A percentile compares a stretch with the other conserved stretches of the same genome.
These are phyloP conservation scores for Caenorhabditis doughertyi DNA, from an alignment of 2,888 invertebrate genomes.

Conservation along the genomic window DNA sequence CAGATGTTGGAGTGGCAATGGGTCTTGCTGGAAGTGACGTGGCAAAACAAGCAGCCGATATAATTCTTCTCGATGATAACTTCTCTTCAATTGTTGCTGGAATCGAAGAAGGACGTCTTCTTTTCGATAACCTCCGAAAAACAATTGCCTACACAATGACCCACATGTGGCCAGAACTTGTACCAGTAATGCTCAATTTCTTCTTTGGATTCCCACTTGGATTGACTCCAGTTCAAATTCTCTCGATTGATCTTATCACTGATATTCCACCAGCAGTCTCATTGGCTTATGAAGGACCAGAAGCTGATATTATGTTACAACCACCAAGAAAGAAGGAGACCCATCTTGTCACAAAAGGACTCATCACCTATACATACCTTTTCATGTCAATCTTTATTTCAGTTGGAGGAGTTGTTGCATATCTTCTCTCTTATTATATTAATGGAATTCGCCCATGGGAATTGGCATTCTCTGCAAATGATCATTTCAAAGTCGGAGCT, in stretches of 20 bases:
- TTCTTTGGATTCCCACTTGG: conserved; percentile 79
- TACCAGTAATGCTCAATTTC: conserved; percentile 80
- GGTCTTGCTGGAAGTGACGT: conserved; percentile 75
- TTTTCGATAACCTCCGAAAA: conserved; percentile 69
- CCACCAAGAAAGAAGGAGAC: conserved; percentile 76
- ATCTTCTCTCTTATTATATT: conserved; percentile 67
- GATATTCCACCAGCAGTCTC: conserved; percentile 80
- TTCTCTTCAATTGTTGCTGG: conserved; percentile 73
- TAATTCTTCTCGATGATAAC: conserved; percentile 75
- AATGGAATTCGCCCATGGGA: conserved; percentile 67
- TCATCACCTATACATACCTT: conserved; percentile 78
- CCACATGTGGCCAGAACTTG: conserved; percentile 80
- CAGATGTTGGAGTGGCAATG: conserved; percentile 78
- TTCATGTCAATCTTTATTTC: conserved; percentile 80
- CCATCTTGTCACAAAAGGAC: conserved; percentile 76
- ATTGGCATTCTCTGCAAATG: conserved; percentile 63
- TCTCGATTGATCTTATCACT: conserved; percentile 78
- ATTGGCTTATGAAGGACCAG: conserved; percentile 79
- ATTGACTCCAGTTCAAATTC: conserved; percentile 78
- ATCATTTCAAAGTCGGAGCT: conserved; percentile 66
- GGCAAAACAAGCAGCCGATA: conserved; percentile 78
- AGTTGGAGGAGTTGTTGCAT: conserved; percentile 67
- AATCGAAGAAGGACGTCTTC: conserved; percentile 69
- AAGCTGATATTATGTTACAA: conserved; percentile 79
- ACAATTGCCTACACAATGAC: conserved; percentile 80